These are phyloP conservation scores for Panonychus citri DNA, from an alignment of 1,140 invertebrate genomes.

Conservation along the genomic window DNA sequence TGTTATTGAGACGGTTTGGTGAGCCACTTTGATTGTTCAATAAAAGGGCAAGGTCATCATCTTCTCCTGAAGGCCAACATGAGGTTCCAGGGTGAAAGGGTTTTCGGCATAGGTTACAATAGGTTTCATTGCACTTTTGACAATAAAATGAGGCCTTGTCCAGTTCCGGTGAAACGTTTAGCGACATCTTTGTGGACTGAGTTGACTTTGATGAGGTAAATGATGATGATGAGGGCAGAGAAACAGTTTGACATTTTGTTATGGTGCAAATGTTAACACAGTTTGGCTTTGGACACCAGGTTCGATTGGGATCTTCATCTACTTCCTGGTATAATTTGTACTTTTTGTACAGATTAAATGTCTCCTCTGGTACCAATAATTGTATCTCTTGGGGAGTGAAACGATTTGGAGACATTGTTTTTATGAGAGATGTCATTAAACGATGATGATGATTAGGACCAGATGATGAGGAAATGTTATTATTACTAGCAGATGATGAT, in stretches of 20 bases:
- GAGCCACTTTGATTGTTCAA: background rate
- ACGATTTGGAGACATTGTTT: background rate
- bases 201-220: conserved; percentile 61
- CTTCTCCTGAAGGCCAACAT: conserved; percentile 11
- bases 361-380: conserved; percentile 40
- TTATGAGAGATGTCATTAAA: background rate
- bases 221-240: conserved; percentile 36
- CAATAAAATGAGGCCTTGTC: background rate
- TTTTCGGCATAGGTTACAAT: conserved; percentile 14
- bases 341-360: conserved; percentile 60
- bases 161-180: conserved; percentile 29
- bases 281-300: conserved; percentile 73
- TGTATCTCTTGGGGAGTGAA: conserved; percentile 54
- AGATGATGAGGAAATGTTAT: conserved; percentile 12
- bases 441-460: no score
- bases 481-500: no score
- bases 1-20: conserved; percentile 21
- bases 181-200: conserved; percentile 44
- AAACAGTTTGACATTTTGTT: conserved; percentile 26
- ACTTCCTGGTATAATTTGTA: conserved; percentile 73
- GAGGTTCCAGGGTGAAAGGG: conserved; percentile 9
- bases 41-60: background rate
- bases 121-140: conserved; percentile 12
- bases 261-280: conserved; percentile 69
- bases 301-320: conserved; percentile 62